Percentiles rank a stretch among this genome's conserved stretches.
Evolutionary conservation across 2,113 vertebrate genomes (phyloP).

Genomic region (Paramormyrops kingsleyae): DNA sequence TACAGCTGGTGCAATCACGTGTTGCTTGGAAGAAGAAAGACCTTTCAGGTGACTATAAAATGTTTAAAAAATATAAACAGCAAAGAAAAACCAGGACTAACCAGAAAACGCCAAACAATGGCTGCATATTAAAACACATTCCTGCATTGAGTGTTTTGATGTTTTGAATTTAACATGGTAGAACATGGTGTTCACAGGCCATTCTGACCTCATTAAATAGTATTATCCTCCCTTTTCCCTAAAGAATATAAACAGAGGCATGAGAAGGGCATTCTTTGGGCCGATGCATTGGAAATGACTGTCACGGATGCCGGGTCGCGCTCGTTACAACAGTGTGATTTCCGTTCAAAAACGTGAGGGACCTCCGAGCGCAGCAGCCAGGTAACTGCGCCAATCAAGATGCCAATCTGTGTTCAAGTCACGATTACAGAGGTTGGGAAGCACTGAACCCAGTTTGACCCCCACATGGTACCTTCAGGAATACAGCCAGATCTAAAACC

Average conservation of each 20-base stretch:
- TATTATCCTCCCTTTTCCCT: not conserved
- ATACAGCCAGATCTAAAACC: constrained; percentile 5
- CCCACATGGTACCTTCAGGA: not conserved
- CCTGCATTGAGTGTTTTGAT: not conserved
- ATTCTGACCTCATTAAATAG: not conserved
- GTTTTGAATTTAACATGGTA: not conserved
- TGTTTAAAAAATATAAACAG: not conserved
- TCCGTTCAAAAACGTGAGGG: not conserved
- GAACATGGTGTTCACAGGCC: not conserved
- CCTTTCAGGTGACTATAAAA: not conserved
- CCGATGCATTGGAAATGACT: not conserved
- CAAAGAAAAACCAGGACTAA: not conserved
- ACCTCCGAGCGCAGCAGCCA: not conserved
- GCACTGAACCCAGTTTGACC: not conserved
- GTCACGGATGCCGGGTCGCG: not conserved
- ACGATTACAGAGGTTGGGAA: not conserved
- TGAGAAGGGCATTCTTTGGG: not conserved
- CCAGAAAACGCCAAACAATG: not conserved
- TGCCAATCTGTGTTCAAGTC: not conserved
- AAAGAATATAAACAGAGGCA: constrained; percentile 4
- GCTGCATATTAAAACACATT: constrained; percentile 12
- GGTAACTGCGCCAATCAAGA: not conserved
- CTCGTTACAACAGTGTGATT: not conserved
- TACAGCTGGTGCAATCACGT: not conserved
- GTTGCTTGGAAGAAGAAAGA: not conserved